Percentiles rank a stretch among this genome's conserved stretches.
Evolutionary conservation across 2,797 vertebrate species (phyloP).

Genomic region (Hemibagrus guttatus): DNA sequence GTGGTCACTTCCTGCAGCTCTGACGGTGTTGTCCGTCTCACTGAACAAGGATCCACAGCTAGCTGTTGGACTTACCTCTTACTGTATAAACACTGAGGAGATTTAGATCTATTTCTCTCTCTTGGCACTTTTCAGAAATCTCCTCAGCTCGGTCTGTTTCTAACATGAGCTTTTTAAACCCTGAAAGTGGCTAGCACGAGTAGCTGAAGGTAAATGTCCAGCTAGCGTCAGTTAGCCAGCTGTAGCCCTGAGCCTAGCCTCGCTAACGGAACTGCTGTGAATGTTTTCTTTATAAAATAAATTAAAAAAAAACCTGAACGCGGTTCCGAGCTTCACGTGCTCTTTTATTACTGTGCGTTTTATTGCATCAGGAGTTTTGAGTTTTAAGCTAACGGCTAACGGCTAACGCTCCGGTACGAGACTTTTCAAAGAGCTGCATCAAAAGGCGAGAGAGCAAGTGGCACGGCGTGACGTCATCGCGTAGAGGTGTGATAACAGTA

Average conservation of each 20-base stretch:
- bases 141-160: too few relatives aligned
- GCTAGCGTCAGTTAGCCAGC: slow-evolving; percentile 1
- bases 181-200: background rate
- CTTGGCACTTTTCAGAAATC: background rate
- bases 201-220: background rate
- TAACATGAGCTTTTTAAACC: background rate
- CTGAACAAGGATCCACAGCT: background rate
- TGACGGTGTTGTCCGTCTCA: background rate
- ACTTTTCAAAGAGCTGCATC: slow-evolving; percentile 31
- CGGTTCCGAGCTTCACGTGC: background rate
- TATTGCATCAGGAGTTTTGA: background rate
- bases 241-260: background rate
- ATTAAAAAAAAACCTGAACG: background rate
- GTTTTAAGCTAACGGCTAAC: slow-evolving; percentile 11
- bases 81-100: background rate
- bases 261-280: background rate
- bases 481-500: background rate
- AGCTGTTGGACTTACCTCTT: background rate
- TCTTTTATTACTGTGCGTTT: background rate
- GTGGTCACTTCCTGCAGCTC: background rate
- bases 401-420: background rate
- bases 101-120: background rate
- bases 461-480: background rate
- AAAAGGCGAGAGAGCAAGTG: background rate
- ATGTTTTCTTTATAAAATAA: background rate